Conservation (phyloP, 2,113 vertebrate genomes). For the Cynocephalus volans region DNA sequence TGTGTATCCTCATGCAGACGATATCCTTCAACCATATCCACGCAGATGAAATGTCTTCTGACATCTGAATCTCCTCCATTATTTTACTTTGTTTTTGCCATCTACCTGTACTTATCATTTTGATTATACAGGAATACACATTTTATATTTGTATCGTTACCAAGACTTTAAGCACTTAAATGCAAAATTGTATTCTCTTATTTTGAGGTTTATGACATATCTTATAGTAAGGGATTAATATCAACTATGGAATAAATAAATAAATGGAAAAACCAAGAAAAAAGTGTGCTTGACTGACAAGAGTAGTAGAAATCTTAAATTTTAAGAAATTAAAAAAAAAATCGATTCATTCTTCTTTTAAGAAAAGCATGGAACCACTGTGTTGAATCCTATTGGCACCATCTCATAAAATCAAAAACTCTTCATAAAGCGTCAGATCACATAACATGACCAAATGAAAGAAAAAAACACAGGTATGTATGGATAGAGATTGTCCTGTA, state of each 20-base stretch:
- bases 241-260: neutral
- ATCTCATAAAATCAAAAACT: neutral
- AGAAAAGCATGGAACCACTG: neutral
- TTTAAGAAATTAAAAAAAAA: neutral
- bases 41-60: neutral
- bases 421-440: conserved; percentile 53
- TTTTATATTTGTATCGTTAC: neutral
- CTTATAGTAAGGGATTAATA: neutral
- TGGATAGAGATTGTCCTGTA: conserved; percentile 48
- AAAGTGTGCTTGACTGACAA: neutral
- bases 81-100: neutral
- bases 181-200: neutral
- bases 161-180: neutral
- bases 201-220: neutral
- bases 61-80: neutral
- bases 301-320: neutral
- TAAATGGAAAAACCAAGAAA: neutral
- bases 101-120: neutral
- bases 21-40: neutral
- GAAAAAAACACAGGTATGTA: conserved; percentile 47
- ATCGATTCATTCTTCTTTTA: neutral
- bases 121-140: neutral
- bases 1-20: neutral
- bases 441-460: conserved; percentile 38
- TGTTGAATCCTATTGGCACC: neutral